Evolutionary conservation across 1,140 invertebrate species (phyloP), one percentile per base, ranked within the genome.

Genomic region (Calephelis nemesis): DNA sequence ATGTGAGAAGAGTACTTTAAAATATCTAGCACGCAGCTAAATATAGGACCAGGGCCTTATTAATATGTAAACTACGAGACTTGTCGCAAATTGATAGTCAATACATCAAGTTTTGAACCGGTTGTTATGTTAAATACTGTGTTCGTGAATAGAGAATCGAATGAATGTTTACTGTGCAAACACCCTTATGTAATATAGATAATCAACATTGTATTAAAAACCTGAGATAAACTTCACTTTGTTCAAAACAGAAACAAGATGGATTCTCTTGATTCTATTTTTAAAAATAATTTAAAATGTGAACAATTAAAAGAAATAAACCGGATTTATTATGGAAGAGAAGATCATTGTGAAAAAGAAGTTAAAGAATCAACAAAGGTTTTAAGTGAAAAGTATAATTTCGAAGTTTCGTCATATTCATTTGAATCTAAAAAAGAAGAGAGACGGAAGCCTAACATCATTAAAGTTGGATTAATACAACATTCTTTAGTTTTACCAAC

Each of bases 401-500:
- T 98, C 75, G 96, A 99, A 76, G 79, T 99, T 2, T 92, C 95
- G 73, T 96, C 94, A 1, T 98, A 95, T 89, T 90, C 85, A 5
- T 95, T 99, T 71, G 50, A 73, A 7, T 93, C 94, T 12, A 93
- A 93, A 0, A 81, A 92, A 40, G 89, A 93, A 81, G 96, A 97
- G 73, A 81, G 95, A 10, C 92, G 97, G 66, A 79, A 93, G 58
- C 93, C 96, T 0, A 93, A 96, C 62, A 84, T 96, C 60, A 96
- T 99, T 13, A 92, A 89, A 73, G 94, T 99, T 48, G 98, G 96
- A 5, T 90, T 97, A 45, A 95, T 99, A 76, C 99, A 99, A 92
- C 96, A 99, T 92, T 92, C 95, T 40, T 97, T 99, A 69, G 96
- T 96, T 12, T 74, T 96, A 62, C 94, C 96, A 7, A 98, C 98